These are phyloP conservation scores for Drosophila paranaensis DNA, from an alignment of 2,888 invertebrate species.

Conservation along the genomic window DNA sequence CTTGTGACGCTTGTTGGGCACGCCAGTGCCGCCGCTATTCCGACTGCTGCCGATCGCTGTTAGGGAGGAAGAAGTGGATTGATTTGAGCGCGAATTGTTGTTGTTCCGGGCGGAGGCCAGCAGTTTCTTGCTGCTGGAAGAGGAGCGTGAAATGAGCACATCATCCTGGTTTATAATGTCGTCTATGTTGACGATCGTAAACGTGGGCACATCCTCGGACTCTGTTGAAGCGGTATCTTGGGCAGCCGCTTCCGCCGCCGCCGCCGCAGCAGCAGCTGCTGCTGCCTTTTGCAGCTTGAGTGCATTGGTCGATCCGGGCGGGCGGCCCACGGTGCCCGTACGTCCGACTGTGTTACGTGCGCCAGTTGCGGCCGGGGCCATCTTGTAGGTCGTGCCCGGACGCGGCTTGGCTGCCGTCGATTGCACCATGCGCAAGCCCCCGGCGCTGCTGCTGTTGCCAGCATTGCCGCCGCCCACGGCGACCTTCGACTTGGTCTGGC, in stretches of 20 bases:
- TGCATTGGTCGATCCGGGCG: constrained; percentile 5
- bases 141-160: constrained; percentile 72
- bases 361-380: background rate
- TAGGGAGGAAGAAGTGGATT: constrained; percentile 31
- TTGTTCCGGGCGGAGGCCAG: constrained; percentile 18
- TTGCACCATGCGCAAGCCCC: constrained; percentile 33
- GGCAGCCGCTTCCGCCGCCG: background rate
- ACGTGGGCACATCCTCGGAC: constrained; percentile 83
- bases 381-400: constrained; percentile 8
- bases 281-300: constrained; percentile 30
- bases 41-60: constrained; percentile 8
- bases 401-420: constrained; percentile 25
- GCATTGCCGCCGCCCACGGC: constrained; percentile 7
- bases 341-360: constrained; percentile 1
- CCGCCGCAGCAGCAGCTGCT: background rate
- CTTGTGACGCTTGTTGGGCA: constrained; percentile 26
- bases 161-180: constrained; percentile 84
- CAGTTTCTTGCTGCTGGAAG: constrained; percentile 38
- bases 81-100: constrained; percentile 33
- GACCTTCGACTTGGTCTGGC: constrained; percentile 29
- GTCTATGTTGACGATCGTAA: constrained; percentile 84
- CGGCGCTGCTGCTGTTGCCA: background rate
- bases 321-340: constrained; percentile 15
- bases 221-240: background rate
- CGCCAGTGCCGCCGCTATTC: constrained; percentile 21